Evolutionary conservation across 1,140 invertebrate genomes (phyloP).

Genomic region (Cyclargus thomasi): DNA sequence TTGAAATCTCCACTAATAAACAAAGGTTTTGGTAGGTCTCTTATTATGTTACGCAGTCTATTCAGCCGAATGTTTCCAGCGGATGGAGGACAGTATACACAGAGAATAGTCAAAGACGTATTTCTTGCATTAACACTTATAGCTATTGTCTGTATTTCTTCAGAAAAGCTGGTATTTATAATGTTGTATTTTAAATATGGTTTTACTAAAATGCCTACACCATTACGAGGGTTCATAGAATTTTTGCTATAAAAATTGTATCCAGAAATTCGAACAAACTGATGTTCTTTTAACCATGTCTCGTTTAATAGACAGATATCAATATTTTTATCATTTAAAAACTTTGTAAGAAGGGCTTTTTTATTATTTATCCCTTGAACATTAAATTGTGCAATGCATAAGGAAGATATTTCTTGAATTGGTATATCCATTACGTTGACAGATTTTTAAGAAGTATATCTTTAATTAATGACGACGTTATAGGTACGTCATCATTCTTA

Average conservation of each 20-base stretch:
- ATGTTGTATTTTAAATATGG: constrained; percentile 21
- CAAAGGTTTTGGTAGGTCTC: constrained; percentile 25
- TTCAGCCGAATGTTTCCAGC: constrained; percentile 18
- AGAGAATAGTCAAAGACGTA: constrained; percentile 22
- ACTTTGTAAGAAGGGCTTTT: constrained; percentile 21
- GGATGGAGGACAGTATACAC: constrained; percentile 27
- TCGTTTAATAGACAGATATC: constrained; percentile 24
- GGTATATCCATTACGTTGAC: constrained; percentile 18
- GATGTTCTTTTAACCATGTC: constrained; percentile 20
- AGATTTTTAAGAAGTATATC: constrained; percentile 16
- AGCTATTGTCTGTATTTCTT: constrained; percentile 22
- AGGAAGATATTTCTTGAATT: constrained; percentile 2
- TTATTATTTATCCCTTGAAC: constrained; percentile 22
- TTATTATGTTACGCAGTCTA: constrained; percentile 27
- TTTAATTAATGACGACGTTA: constrained; percentile 19
- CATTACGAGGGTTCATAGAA: constrained; percentile 26
- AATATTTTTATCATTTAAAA: constrained; percentile 25
- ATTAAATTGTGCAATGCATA: constrained; percentile 21
- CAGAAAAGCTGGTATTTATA: constrained; percentile 24
- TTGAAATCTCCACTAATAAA: constrained; percentile 32
- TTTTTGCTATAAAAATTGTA: constrained; percentile 19
- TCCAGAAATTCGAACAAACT: neutral
- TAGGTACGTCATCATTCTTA: constrained; percentile 16
- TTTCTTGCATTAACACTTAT: constrained; percentile 12
- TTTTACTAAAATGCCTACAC: constrained; percentile 28